phyloP scores from a whole-genome alignment of 2,888 invertebrate species.

The Sarcophaga caerulescens region DNA sequence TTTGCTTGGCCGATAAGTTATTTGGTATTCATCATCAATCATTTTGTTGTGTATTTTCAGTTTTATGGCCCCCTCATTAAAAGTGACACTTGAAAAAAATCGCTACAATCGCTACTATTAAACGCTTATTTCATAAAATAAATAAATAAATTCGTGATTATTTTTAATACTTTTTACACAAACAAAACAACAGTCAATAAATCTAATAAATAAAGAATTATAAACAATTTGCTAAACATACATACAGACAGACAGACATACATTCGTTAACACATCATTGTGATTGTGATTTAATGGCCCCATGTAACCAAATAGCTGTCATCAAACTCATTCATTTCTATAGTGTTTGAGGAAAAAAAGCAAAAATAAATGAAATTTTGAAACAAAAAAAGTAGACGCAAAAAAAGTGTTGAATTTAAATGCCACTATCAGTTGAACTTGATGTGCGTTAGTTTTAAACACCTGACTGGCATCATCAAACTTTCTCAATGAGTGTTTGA shows the following conservation, averaged over 20 bases:
- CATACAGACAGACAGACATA: neutral
- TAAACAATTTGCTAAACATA: neutral
- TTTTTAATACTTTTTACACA: conserved; percentile 26
- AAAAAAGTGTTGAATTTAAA: conserved; percentile 15
- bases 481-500: neutral
- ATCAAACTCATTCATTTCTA: conserved; percentile 29
- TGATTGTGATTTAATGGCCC: neutral
- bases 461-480: conserved; percentile 61
- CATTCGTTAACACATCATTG: neutral
- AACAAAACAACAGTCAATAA: conserved; percentile 28
- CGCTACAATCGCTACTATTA: conserved; percentile 31
- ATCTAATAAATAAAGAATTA: conserved; percentile 40
- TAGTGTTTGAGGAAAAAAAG: neutral
- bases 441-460: neutral
- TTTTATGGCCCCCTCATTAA: conserved; percentile 59
- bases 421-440: conserved; percentile 32
- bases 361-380: neutral
- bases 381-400: no score
- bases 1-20: conserved; percentile 13
- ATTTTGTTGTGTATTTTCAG: conserved; percentile 39
- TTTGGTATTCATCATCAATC: conserved; percentile 66
- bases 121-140: conserved; percentile 39
- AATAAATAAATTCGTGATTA: conserved; percentile 4
- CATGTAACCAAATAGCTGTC: neutral
- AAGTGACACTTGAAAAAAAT: conserved; percentile 57